phyloP scores from a whole-genome alignment of 2,797 vertebrate species.

The Heliangelus exortis region DNA sequence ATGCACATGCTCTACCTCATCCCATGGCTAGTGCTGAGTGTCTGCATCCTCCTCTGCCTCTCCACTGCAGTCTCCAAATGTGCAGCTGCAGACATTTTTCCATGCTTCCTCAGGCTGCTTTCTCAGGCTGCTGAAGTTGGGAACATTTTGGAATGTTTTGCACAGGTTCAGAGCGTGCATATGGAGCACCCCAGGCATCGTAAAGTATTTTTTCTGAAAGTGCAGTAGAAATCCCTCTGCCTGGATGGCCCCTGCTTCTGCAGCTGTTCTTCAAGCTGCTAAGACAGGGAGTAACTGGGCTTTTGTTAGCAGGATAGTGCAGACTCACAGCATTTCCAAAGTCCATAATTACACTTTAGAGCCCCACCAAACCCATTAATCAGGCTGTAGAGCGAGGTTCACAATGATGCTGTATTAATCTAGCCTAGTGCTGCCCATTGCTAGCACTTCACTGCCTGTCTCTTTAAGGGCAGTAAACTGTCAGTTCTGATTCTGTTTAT shows the following conservation, averaged over 20 bases:
- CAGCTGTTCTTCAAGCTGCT: neutral
- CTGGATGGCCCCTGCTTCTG: neutral
- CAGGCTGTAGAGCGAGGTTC: neutral
- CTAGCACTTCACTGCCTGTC: neutral
- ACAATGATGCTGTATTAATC: neutral
- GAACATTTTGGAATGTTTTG: fast-evolving
- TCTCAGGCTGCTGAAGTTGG: neutral
- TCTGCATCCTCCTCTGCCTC: neutral
- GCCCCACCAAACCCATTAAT: neutral
- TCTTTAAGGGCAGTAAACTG: neutral
- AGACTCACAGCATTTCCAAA: neutral
- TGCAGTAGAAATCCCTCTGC: neutral
- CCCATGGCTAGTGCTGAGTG: neutral
- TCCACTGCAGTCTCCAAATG: neutral
- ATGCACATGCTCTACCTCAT: fast-evolving
- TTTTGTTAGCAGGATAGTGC: neutral
- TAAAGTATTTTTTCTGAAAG: neutral
- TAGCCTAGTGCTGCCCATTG: neutral
- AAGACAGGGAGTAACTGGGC: fast-evolving
- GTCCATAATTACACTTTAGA: neutral
- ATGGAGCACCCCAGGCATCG: neutral
- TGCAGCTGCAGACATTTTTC: neutral
- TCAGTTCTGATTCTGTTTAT: neutral
- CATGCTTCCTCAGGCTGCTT: neutral
- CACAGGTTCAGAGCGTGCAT: neutral